A percentile compares a stretch with the other conserved stretches of the same genome.
phyloP scores from a whole-genome alignment of 2,797 vertebrate species.

The Myotis daubentonii region DNA sequence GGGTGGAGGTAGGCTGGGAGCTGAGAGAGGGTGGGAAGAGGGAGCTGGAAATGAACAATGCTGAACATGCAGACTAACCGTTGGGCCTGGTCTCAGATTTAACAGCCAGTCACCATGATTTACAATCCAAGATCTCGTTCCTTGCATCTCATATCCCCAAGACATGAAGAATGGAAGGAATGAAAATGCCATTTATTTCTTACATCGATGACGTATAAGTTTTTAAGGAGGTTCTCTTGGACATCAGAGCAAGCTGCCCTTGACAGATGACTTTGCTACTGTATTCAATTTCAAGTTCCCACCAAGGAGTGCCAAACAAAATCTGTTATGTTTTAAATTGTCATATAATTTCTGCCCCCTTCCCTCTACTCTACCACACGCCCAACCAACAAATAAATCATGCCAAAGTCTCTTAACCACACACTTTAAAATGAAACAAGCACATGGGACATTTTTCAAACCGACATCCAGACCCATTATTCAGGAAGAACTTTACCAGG shows the following conservation, averaged over 20 bases:
- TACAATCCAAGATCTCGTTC: conserved; percentile 64
- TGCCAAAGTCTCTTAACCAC: conserved; percentile 37
- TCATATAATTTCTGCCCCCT: conserved; percentile 63
- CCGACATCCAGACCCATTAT: conserved; percentile 53
- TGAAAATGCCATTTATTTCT: conserved; percentile 74
- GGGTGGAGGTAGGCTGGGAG: background rate
- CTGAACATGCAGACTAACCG: conserved; percentile 10
- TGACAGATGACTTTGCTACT: conserved; percentile 82
- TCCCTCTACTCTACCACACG: background rate
- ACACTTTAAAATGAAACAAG: conserved; percentile 70
- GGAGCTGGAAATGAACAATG: conserved; percentile 14
- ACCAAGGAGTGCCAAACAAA: conserved; percentile 67
- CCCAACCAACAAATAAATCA: conserved; percentile 67
- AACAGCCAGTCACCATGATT: conserved; percentile 71
- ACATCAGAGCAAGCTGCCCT: conserved; percentile 72
- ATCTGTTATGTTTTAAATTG: conserved; percentile 78
- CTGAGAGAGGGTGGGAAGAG: background rate
- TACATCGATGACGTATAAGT: conserved; percentile 65
- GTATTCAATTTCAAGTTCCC: conserved; percentile 82
- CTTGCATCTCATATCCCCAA: conserved; percentile 67
- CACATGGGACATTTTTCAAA: conserved; percentile 60
- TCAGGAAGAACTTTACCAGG: conserved; percentile 52
- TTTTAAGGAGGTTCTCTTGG: conserved; percentile 76
- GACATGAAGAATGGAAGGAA: conserved; percentile 75
- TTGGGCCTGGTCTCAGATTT: background rate